Conservation (phyloP, 2,113 vertebrate species). For the Coptodon rendalli region DNA sequence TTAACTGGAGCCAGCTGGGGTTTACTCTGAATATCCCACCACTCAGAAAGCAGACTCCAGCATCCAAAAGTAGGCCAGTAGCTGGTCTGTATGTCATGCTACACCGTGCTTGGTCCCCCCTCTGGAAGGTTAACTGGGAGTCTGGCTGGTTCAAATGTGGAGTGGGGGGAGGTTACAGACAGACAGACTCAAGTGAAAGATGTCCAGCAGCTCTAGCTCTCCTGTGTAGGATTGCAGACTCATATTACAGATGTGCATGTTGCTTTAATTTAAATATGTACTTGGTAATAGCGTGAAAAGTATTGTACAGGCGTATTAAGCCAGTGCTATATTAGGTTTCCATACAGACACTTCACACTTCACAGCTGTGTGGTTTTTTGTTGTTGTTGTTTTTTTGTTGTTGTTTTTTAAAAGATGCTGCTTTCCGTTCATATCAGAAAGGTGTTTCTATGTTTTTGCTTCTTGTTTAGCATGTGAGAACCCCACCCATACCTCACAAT, state of each 20-base stretch:
- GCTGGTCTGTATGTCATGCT: slow-evolving; percentile 32
- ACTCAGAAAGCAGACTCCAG: background rate
- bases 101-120: slow-evolving; percentile 3
- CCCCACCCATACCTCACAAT: background rate
- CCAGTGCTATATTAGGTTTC: background rate
- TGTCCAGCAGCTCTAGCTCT: slow-evolving; percentile 4
- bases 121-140: slow-evolving; percentile 20
- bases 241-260: background rate
- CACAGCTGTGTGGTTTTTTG: background rate
- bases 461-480: background rate
- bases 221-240: slow-evolving; percentile 35
- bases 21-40: background rate
- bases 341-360: background rate
- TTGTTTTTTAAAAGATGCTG: background rate
- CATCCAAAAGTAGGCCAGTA: slow-evolving; percentile 46
- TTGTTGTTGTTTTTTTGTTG: background rate
- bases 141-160: slow-evolving; percentile 12
- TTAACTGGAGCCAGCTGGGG: background rate
- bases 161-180: slow-evolving; percentile 44
- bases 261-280: background rate
- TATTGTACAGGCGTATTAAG: background rate
- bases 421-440: background rate
- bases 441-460: background rate
- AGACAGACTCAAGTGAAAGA: slow-evolving; percentile 26
- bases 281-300: background rate